A percentile compares a stretch with the other conserved stretches of the same genome.
Conservation (phyloP, 2,797 vertebrate species). For the Hybognathus amarus region DNA sequence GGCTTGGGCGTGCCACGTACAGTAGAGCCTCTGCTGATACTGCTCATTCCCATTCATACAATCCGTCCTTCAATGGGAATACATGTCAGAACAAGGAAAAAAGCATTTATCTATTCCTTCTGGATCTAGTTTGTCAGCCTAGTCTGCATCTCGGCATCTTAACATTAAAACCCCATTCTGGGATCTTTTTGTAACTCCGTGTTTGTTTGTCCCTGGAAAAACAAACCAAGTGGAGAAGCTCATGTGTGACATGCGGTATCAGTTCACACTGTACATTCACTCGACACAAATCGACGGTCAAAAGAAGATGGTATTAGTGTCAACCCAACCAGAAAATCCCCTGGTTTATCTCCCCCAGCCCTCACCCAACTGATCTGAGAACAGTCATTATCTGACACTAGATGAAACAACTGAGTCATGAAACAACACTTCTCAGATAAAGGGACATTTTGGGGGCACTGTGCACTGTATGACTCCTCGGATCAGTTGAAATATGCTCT, state of each 20-base stretch:
- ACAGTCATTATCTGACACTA: slow-evolving; percentile 65
- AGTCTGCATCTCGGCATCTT: slow-evolving; percentile 13
- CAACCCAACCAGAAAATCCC: slow-evolving; percentile 79
- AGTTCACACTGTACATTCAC: slow-evolving; percentile 67
- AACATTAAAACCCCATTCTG: slow-evolving; percentile 13
- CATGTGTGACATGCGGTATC: slow-evolving; percentile 59
- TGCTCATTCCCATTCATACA: slow-evolving; percentile 26
- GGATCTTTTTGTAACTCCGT: slow-evolving; percentile 51
- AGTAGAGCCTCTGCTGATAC: slow-evolving; percentile 28
- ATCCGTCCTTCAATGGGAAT: slow-evolving; percentile 54
- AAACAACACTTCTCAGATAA: slow-evolving; percentile 15
- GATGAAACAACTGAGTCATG: slow-evolving; percentile 32
- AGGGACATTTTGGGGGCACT: not conserved
- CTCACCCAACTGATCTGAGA: slow-evolving; percentile 30
- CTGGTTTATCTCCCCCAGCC: slow-evolving; percentile 60
- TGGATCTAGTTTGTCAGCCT: slow-evolving; percentile 43
- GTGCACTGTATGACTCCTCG: not conserved
- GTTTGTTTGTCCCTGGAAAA: slow-evolving; percentile 57
- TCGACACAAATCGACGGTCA: slow-evolving; percentile 62
- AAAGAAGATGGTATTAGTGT: slow-evolving; percentile 67
- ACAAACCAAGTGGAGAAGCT: slow-evolving; percentile 46
- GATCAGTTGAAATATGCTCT: slow-evolving; percentile 2
- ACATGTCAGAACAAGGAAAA: slow-evolving; percentile 73
- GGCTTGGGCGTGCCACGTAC: slow-evolving; percentile 14
- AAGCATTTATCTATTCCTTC: slow-evolving; percentile 44